Conservation (phyloP, 2,113 vertebrate genomes). For the Bubalus kerabau region DNA sequence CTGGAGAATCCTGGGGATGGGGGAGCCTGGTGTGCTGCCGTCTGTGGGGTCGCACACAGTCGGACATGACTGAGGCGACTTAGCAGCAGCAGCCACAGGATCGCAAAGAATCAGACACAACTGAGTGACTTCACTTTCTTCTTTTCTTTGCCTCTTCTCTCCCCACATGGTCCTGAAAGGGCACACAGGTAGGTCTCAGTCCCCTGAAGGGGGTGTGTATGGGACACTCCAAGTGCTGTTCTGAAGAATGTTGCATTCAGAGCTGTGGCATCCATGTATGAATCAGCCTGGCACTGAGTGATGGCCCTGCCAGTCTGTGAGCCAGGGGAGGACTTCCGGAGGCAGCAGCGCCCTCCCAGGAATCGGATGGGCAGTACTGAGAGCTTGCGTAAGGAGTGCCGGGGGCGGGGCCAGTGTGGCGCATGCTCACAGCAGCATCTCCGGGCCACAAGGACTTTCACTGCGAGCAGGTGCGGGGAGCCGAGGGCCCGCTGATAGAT, state of each 20-base stretch:
- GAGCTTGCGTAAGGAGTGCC: rapidly evolving
- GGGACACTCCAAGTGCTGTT: background rate
- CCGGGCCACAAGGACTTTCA: rapidly evolving
- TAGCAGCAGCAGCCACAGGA: too few species aligned
- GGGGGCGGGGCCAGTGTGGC: background rate
- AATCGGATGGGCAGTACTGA: background rate
- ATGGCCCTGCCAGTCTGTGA: background rate
- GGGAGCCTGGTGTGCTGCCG: too few species aligned
- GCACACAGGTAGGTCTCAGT: background rate
- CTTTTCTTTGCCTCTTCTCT: background rate
- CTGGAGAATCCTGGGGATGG: too few species aligned
- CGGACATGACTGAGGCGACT: too few species aligned
- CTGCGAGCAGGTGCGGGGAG: background rate
- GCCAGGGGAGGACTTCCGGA: background rate
- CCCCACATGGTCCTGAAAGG: background rate
- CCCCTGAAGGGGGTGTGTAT: background rate
- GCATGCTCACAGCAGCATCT: rapidly evolving
- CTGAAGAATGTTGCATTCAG: background rate
- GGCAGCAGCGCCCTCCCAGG: background rate
- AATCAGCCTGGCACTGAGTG: background rate
- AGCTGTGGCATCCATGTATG: too few species aligned
- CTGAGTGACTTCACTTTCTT: background rate
- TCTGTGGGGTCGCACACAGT: too few species aligned
- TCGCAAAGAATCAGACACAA: background rate
- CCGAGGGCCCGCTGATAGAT: rapidly evolving